These are phyloP conservation scores for Homalodisca vitripennis DNA, from an alignment of 1,140 invertebrate species.

Conservation along the genomic window DNA sequence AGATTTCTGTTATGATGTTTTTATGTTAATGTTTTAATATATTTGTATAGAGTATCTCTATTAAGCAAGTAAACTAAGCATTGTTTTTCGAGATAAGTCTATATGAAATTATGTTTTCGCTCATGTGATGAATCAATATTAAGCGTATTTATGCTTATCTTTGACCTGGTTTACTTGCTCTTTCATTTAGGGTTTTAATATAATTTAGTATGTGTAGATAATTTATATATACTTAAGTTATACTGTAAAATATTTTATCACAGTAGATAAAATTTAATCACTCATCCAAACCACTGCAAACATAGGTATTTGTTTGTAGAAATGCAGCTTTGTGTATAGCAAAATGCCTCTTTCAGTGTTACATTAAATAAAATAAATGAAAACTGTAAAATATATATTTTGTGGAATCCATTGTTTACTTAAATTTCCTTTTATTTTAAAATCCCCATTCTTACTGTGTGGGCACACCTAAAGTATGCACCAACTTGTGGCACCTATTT, in stretches of 20 bases:
- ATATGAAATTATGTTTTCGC: not conserved
- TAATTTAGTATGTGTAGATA: conserved; percentile 16
- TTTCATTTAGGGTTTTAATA: not conserved
- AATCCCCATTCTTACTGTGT: too few relatives aligned
- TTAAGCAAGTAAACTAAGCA: not conserved
- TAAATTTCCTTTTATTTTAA: not conserved
- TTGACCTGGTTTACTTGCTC: not conserved
- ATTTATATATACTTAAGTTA: not conserved
- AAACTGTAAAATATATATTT: conserved; percentile 26
- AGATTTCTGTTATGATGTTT: not conserved
- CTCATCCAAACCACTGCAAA: not conserved
- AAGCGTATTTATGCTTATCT: not conserved
- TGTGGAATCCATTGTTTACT: conserved; percentile 10
- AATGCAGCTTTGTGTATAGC: conserved; percentile 19
- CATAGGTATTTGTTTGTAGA: conserved; percentile 17
- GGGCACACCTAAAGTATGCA: too few relatives aligned
- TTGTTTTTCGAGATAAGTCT: not conserved
- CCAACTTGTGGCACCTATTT: too few relatives aligned
- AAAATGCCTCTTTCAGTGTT: conserved; percentile 10
- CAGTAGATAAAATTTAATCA: not conserved
- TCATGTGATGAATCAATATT: not conserved
- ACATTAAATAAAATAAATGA: conserved; percentile 15
- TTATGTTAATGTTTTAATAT: not conserved
- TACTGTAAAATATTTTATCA: conserved; percentile 3
- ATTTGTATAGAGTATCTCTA: too few relatives aligned